Evolutionary conservation across 1,140 invertebrate genomes (phyloP), one percentile per base, ranked within the genome.

Genomic region (Drosophila lacertosa): DNA sequence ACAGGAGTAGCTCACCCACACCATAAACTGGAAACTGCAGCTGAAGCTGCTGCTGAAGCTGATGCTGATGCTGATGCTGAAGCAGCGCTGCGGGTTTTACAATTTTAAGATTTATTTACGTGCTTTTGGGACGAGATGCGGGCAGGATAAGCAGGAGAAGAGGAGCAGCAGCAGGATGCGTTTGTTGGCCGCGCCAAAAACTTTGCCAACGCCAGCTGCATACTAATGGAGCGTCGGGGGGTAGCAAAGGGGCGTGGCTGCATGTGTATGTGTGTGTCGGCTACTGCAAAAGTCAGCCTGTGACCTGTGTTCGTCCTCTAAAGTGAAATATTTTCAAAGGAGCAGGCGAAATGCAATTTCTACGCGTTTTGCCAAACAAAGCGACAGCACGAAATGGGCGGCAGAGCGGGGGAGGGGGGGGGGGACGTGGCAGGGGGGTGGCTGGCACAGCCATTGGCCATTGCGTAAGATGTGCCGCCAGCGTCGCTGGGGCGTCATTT

Each of bases 301-400:
- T 89, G 88, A 89, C 88, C 88, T 89, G 88, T 89, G 88, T 89
- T 89, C 84, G 88, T 90, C 88, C 88, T 89, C 88, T 88, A 89
- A 89, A 89, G 82, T 89, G 88, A 89, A 89, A 89, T 89, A 89
- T 89, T 89, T 89, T 78, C 51, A 54, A 39, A 26, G 67, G 54
- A 68, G 80, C 81, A 68, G 73, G 80, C 80, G 64, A 84, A 84
- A 76, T 84, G 80, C 80, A 84, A 84, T 84, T 84, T 69, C 76
- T 69, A 58, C 68, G 73, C 70, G 78, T 77, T 81, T 29, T 81
- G 74, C 71, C 58, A 77, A 66, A 68, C 68, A 60, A 55, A 62
- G 39, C 51, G 35, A 26, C 20, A 2, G n/a, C n/a, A n/a, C n/a
- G n/a, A n/a, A n/a, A 22, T 33, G 64, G 47, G 15, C 9, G 18